Evolutionary conservation across 2,888 invertebrate species (phyloP), one percentile per base, ranked within the genome.

Genomic region (Sarcophaga subvicina): DNA sequence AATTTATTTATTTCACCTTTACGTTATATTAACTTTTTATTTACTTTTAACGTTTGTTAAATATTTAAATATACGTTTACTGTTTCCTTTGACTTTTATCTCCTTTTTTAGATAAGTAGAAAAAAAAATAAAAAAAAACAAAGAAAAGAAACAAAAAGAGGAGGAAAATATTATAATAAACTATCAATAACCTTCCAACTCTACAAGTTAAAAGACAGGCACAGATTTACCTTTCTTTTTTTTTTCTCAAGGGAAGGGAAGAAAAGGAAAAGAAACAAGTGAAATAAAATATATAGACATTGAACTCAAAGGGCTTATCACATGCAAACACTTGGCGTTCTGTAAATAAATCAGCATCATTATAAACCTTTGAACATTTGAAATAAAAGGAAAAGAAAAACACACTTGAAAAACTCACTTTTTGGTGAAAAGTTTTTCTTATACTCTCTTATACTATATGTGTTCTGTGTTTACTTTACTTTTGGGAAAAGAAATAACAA

Each of bases 281-380:
- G 25, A 47, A 63, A 73, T 54, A 37, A 37, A 37, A 54, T 54
- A 64, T 12, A 62, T 63, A 59, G 37, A 81, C 37, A 64, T 12
- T 66, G 25, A 71, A 79, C 59, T 76, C 75, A 75, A 70, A 70
- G 17, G 47, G 75, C 83, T 84, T 84, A 80, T 84, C 79, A 59
- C 70, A 64, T 59, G 64, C 78, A 81, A 83, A 81, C 83, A 81
- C 80, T 83, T 87, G 83, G 78, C 70, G 73, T 71, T 81, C 62
- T 83, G 83, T 81, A 87, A 87, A 87, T 87, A 87, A 87, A 87
- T 87, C 86, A 87, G 70, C 83, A 81, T 83, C 78, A 78, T 77
- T 80, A 73, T 75, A 77, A 80, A 80, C 49, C 63, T 45, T 62
- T 71, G 66, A 76, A 86, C 27, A 76, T 78, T 71, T 25, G 5